Evolutionary conservation across 2,888 invertebrate genomes (phyloP).

Genomic region (Lobophora halterata): DNA sequence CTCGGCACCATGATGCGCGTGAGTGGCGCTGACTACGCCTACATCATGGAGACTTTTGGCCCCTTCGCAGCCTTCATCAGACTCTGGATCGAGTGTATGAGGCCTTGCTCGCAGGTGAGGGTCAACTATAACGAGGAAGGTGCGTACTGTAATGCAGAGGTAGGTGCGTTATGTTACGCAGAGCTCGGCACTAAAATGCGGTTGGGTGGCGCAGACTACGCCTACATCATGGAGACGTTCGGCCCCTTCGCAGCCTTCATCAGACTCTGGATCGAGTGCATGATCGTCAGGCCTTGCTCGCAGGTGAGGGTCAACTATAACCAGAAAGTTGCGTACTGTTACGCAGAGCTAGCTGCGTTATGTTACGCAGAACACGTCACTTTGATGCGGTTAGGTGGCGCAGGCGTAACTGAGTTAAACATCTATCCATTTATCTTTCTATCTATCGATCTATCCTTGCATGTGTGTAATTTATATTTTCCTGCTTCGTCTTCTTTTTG

Average conservation of each 20-base stretch:
- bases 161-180: constrained; percentile 98
- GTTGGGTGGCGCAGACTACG: constrained; percentile 97
- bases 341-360: constrained; percentile 93
- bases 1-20: constrained; percentile 96
- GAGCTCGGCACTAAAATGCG: constrained; percentile 98
- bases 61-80: constrained; percentile 97
- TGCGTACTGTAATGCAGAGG: too few species aligned
- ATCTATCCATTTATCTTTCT: too few species aligned
- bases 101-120: constrained; percentile 93
- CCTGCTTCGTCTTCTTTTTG: too few species aligned
- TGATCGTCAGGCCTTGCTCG: constrained; percentile 98
- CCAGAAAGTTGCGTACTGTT: too few species aligned
- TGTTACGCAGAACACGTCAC: constrained; percentile 99
- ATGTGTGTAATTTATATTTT: too few species aligned
- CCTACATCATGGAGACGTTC: constrained; percentile 99
- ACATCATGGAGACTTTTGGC: constrained; percentile 99
- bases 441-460: too few species aligned
- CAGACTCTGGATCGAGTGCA: constrained; percentile 98
- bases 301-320: too few species aligned
- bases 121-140: too few species aligned
- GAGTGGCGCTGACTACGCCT: constrained; percentile 98
- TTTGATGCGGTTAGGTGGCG: constrained; percentile 95
- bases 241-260: constrained; percentile 98
- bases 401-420: too few species aligned
- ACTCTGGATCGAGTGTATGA: constrained; percentile 99